Base-by-base conservation (phyloP, 1,140 invertebrate species). In the Drosophila pandora region DNA sequence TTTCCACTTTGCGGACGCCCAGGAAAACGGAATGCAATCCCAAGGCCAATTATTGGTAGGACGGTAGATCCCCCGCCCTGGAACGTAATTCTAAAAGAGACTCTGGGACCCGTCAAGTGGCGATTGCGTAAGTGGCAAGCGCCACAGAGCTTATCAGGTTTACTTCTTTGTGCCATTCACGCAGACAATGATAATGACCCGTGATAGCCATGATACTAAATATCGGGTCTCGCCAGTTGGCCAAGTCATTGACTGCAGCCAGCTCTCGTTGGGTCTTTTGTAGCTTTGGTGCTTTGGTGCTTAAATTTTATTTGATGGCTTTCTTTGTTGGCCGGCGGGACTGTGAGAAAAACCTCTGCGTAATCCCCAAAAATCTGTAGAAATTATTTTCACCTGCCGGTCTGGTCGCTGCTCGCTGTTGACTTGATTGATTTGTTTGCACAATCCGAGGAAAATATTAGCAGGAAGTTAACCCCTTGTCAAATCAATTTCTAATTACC, bases 351-450 rank as follows among this genome's bases (percentile, higher is more conserved):
- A 73, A 48, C 49, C 48, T 60, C 64, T 65, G 48, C 52, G 41
- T 41, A 69, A 70, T 70, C 52, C 49, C 54, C 45, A 57, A 56
- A 76, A 59, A 65, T 61, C 48, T 28, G 43, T 69, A 53, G 55
- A 70, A 80, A 79, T 73, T 57, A 81, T 87, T 87, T 87, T 87
- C 79, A 87, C 79, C 83, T 79, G 79, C 13, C 6, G 41, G 7
- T n/a, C 57, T 17, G 17, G 21, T 22, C 9, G 10, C 34, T 75
- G 47, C 45, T 23, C 5, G 55, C 23, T 55, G 30, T 22, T 12
- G 34, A 45, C 22, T 23, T 34, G 22, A 68, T 69, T 69, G 52
- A 69, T 47, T 39, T 48, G 41, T 56, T 68, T 69, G 62, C 65
- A 37, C 49, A 68, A 68, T 69, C 63, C 52, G 13, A 13, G 10